Evolutionary conservation across 2,113 vertebrate species (phyloP).

Genomic region (Mus pahari): DNA sequence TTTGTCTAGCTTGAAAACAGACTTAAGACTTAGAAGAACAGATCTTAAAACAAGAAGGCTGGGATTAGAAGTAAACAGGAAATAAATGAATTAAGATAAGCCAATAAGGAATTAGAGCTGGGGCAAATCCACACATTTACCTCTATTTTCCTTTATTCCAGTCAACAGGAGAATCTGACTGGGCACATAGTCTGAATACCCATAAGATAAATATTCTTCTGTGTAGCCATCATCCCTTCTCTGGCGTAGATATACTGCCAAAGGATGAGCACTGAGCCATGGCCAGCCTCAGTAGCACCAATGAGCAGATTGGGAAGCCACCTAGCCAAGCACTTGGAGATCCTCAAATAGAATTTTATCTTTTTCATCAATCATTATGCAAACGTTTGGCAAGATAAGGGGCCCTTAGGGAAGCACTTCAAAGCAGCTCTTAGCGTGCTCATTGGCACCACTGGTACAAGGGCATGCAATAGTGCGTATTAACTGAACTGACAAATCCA

Average conservation of each 20-base stretch:
- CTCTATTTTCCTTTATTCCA: neutral
- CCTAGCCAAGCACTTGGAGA: neutral
- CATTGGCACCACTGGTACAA: neutral
- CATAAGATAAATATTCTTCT: neutral
- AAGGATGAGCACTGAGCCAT: neutral
- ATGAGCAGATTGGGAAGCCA: neutral
- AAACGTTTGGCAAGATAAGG: slow-evolving; percentile 65
- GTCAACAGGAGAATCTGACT: neutral
- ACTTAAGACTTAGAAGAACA: neutral
- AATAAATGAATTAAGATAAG: neutral
- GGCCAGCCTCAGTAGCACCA: neutral
- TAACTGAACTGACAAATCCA: slow-evolving; percentile 35
- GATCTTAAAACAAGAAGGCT: neutral
- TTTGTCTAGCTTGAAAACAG: neutral
- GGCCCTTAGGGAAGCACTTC: slow-evolving; percentile 36
- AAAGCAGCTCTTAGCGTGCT: slow-evolving; percentile 33
- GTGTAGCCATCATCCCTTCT: neutral
- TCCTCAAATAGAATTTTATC: slow-evolving; percentile 5
- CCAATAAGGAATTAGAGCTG: neutral
- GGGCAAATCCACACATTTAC: neutral
- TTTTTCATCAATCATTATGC: slow-evolving; percentile 14
- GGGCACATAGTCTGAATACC: no score
- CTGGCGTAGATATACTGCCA: neutral
- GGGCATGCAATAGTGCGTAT: neutral
- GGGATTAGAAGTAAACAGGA: neutral